phyloP scores from a whole-genome alignment of 1,140 invertebrate genomes.

The Drosophila lowei region DNA sequence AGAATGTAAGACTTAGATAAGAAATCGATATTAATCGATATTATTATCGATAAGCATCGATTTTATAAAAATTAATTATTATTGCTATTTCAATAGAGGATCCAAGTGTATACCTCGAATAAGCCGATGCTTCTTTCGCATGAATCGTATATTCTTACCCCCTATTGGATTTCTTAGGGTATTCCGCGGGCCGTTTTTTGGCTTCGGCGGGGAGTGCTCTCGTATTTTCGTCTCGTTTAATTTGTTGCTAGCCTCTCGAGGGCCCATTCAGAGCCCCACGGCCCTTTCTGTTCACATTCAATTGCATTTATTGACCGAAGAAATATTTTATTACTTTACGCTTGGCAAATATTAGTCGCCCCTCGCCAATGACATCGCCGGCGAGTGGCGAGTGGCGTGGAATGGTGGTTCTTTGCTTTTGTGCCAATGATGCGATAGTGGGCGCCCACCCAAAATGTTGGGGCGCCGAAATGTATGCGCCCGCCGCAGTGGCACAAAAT shows the following conservation, averaged over 20 bases:
- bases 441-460: constrained; percentile 1
- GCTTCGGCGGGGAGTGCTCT: neutral
- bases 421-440: neutral
- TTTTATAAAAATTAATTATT: neutral
- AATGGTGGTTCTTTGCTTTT: no score
- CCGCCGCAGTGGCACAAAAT: neutral
- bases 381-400: neutral
- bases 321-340: constrained; percentile 79
- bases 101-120: neutral
- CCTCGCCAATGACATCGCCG: constrained; percentile 36
- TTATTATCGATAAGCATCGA: no score
- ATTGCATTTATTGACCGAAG: constrained; percentile 73
- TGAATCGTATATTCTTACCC: neutral
- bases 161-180: neutral
- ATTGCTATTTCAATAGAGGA: no score
- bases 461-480: constrained; percentile 9
- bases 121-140: no score
- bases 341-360: constrained; percentile 75
- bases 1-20: no score
- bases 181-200: neutral
- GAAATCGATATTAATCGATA: no score
- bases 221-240: constrained; percentile 9
- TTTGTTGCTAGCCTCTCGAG: constrained; percentile 14
- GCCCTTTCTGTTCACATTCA: constrained; percentile 55
- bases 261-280: constrained; percentile 1